Percentiles rank a stretch among this genome's conserved stretches.
Evolutionary conservation across 2,888 invertebrate species (phyloP).

Genomic region (Cheilosia variabilis): DNA sequence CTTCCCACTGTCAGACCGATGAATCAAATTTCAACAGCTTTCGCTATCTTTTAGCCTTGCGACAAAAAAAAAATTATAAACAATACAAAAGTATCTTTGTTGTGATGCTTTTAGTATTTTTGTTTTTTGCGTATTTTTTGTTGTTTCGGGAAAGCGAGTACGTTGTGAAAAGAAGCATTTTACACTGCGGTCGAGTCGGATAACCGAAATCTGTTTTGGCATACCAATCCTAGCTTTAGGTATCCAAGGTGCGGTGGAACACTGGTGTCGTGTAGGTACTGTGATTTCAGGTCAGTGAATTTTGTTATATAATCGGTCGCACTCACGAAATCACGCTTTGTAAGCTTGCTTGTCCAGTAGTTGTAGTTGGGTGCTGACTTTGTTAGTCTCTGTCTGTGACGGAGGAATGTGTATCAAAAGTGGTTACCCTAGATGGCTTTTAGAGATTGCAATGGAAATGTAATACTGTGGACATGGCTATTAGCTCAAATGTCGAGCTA

Average conservation of each 20-base stretch:
- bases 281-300: constrained; percentile 67
- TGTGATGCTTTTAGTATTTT: constrained; percentile 4
- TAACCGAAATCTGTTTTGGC: constrained; percentile 50
- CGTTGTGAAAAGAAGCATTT: not conserved
- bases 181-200: constrained; percentile 15
- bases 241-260: constrained; percentile 35
- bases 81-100: constrained; percentile 36
- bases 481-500: not conserved
- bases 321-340: constrained; percentile 47
- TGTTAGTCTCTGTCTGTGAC: constrained; percentile 42
- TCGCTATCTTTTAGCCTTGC: constrained; percentile 67
- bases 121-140: not conserved
- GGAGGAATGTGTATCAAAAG: constrained; percentile 63
- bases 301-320: constrained; percentile 45
- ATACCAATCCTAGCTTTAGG: constrained; percentile 25
- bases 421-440: constrained; percentile 48
- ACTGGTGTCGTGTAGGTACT: constrained; percentile 11
- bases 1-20: constrained; percentile 59
- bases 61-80: constrained; percentile 32
- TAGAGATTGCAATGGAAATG: constrained; percentile 40
- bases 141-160: constrained; percentile 2
- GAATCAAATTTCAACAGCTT: constrained; percentile 66
- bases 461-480: constrained; percentile 42
- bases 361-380: constrained; percentile 43
- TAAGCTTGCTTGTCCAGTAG: constrained; percentile 22